Percentiles rank a stretch among this genome's conserved stretches.
These are phyloP conservation scores for Drosophila yakuba DNA, from an alignment of 1,140 invertebrate species.

Conservation along the genomic window DNA sequence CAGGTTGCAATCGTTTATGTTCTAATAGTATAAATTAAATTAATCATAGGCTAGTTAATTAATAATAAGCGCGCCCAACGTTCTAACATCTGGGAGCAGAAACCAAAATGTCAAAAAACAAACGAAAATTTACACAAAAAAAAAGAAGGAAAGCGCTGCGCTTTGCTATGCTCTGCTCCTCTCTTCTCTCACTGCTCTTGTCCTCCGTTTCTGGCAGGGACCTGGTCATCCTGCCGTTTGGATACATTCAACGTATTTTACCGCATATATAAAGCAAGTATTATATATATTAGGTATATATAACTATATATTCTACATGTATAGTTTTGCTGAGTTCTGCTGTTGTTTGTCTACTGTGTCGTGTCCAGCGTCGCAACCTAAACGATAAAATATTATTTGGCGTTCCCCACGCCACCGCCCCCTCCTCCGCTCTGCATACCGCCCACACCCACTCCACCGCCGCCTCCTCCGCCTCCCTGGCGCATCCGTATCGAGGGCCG, in stretches of 20 bases:
- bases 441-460: slow-evolving; percentile 61
- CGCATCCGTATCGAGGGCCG: slow-evolving; percentile 86
- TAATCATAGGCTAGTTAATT: slow-evolving; percentile 58
- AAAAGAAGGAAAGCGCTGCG: slow-evolving; percentile 43
- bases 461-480: slow-evolving; percentile 67
- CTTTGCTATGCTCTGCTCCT: slow-evolving; percentile 44
- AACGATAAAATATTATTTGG: slow-evolving; percentile 85
- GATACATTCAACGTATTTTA: slow-evolving; percentile 63
- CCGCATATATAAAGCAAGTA: slow-evolving; percentile 73
- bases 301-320: slow-evolving; percentile 70
- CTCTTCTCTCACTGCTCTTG: slow-evolving; percentile 15
- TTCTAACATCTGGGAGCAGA: slow-evolving; percentile 54
- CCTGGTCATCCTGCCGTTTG: slow-evolving; percentile 53
- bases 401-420: slow-evolving; percentile 81
- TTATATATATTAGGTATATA: slow-evolving; percentile 56
- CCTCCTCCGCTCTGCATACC: slow-evolving; percentile 52
- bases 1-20: slow-evolving; percentile 59
- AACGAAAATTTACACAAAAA: slow-evolving; percentile 70
- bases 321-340: slow-evolving; percentile 63
- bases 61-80: slow-evolving; percentile 52
- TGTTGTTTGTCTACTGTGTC: slow-evolving; percentile 46
- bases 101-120: slow-evolving; percentile 55
- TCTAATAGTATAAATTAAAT: slow-evolving; percentile 75
- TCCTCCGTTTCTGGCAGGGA: slow-evolving; percentile 34
- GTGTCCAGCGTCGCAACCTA: slow-evolving; percentile 58